These are phyloP conservation scores for Anabacerthia variegaticeps DNA, from an alignment of 2,797 vertebrate species.

Conservation along the genomic window DNA sequence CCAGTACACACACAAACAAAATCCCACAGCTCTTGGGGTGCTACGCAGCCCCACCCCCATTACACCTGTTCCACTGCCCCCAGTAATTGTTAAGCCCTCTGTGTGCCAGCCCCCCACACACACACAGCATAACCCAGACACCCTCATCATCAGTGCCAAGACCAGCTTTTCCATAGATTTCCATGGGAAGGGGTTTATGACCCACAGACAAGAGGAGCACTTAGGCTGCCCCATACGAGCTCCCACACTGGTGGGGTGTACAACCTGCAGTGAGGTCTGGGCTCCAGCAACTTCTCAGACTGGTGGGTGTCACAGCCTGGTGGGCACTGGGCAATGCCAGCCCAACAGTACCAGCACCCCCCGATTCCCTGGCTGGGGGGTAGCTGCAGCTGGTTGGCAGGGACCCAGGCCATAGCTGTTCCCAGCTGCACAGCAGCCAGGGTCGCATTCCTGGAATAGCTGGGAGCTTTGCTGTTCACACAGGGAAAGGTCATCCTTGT, in stretches of 20 bases:
- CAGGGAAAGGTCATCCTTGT: constrained; percentile 64
- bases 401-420: not conserved
- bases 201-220: too few relatives aligned
- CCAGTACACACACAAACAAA: not conserved
- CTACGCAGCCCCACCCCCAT: not conserved
- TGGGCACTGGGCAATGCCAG: not conserved
- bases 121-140: not conserved
- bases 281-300: not conserved
- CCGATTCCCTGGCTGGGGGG: rapidly evolving
- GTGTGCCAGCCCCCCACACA: not conserved
- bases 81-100: not conserved
- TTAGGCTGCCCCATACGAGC: not conserved
- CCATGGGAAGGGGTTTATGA: not conserved
- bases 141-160: not conserved
- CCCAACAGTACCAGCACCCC: not conserved
- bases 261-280: rapidly evolving
- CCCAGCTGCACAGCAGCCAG: constrained; percentile 31
- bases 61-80: not conserved
- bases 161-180: not conserved
- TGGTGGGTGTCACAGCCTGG: not conserved
- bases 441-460: constrained; percentile 61
- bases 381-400: constrained; percentile 49
- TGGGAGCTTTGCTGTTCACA: constrained; percentile 38
- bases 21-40: not conserved
- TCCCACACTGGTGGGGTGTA: not conserved